Conservation (phyloP, 2,888 invertebrate species). For the Apamea crenata region DNA sequence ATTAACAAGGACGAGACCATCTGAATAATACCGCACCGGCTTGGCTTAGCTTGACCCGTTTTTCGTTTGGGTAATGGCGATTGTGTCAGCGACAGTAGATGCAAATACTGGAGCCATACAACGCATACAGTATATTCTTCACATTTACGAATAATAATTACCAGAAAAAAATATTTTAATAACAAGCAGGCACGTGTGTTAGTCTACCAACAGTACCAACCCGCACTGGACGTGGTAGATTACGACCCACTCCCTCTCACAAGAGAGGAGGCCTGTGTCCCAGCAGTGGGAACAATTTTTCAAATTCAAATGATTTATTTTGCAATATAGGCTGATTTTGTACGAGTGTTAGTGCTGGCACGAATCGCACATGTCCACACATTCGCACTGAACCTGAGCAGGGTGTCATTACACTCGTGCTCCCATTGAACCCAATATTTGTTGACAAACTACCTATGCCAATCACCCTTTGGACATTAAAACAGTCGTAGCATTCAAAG, state of each 20-base stretch:
- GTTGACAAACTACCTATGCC: conserved; percentile 6
- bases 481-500: conserved; percentile 6
- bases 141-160: background rate
- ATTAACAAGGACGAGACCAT: background rate
- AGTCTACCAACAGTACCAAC: no score
- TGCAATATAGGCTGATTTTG: no score
- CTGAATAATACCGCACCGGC: background rate
- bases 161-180: background rate
- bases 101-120: background rate
- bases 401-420: conserved; percentile 8
- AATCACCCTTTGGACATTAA: background rate
- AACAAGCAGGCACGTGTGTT: background rate
- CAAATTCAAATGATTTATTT: no score
- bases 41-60: background rate
- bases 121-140: background rate
- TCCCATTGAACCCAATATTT: conserved; percentile 15
- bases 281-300: no score
- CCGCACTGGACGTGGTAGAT: no score
- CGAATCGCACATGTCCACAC: background rate
- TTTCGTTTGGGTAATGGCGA: background rate
- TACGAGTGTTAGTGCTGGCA: background rate
- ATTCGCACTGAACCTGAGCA: background rate
- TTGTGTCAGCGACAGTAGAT: background rate
- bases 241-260: no score
- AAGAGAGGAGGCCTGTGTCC: no score